Conservation (phyloP, 2,888 invertebrate genomes). For the Osmoderma eremita region DNA sequence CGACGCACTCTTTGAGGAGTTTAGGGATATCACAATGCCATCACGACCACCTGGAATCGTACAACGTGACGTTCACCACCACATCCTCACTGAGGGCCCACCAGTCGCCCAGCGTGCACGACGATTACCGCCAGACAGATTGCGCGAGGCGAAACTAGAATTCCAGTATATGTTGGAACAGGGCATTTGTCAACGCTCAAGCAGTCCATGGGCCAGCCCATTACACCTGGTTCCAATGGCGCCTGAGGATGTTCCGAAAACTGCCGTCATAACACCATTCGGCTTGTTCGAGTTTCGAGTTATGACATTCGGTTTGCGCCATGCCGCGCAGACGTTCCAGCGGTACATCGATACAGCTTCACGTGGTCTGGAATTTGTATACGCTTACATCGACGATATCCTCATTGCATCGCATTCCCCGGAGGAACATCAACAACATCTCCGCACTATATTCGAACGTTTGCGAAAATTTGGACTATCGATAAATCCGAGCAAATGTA, state of each 20-base stretch:
- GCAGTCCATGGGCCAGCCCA: constrained; percentile 51
- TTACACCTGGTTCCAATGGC: constrained; percentile 53
- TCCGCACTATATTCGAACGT: no score
- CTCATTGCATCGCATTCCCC: constrained; percentile 43
- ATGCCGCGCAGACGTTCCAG: constrained; percentile 61
- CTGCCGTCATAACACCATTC: constrained; percentile 48
- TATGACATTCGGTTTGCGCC: constrained; percentile 58
- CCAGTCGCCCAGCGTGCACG: constrained; percentile 52
- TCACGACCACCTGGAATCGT: no score
- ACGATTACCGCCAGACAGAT: constrained; percentile 51
- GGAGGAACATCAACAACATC: no score
- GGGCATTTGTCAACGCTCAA: constrained; percentile 51
- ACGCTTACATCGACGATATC: constrained; percentile 48
- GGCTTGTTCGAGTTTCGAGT: constrained; percentile 51
- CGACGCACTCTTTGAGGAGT: no score
- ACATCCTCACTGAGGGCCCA: no score
- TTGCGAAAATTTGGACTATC: no score
- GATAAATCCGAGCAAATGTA: constrained; percentile 26
- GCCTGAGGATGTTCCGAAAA: constrained; percentile 54
- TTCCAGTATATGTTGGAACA: constrained; percentile 50
- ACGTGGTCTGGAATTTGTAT: constrained; percentile 53
- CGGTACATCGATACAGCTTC: constrained; percentile 55
- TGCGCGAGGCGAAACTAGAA: constrained; percentile 48
- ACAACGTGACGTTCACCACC: no score
- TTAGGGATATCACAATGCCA: no score